Evolutionary conservation across 2,797 vertebrate genomes (phyloP), one percentile per base, ranked within the genome.

Genomic region (Chrysocyon brachyurus): DNA sequence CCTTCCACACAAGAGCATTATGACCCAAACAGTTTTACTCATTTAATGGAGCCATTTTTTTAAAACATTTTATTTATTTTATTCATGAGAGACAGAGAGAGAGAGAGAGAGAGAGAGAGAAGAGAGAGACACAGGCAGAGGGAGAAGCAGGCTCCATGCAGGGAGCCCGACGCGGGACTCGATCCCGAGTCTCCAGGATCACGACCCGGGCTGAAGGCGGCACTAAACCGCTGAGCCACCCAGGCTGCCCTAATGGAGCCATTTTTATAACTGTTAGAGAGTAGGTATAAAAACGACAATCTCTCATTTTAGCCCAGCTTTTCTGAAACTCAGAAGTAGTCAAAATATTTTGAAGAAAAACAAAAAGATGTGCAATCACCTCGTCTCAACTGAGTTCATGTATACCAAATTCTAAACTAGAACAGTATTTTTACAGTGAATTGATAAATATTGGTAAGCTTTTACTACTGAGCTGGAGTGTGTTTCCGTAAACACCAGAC

Each of bases 1-100:
- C 15, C n/a, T 12, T 61, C 33, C 40, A 92, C 56, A 52, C 90
- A 75, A 22, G 21, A 73, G 73, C 56, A 16, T 87, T 97, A 86
- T 96, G 83, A 92, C 78, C 78, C 94, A 94, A 95, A 95, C 2
- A 70, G n/a, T 95, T 95, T 96, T 95, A 95, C 78, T 97, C 86
- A 96, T 94, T 97, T 92, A 96, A 88, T 86, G 56, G 88, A 96
- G 63, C 36, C 90, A 79, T 87, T 97, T 96, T 95, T 97, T 46
- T 7, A 0, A 1, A 8, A 46, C 6, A 46, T 46, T 46, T 40
- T 46, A 46, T 46, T 46, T 46, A 46, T 46, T 46, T 46, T 8
- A 46, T 46, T 46, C 40, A 46, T 46, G 40, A 46, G 40, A 46
- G 40, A 46, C 40, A 40, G 6, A 40, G 12, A 63, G 26, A 63